Conservation (phyloP, 2,797 vertebrate species). For the Eospalax fontanierii region DNA sequence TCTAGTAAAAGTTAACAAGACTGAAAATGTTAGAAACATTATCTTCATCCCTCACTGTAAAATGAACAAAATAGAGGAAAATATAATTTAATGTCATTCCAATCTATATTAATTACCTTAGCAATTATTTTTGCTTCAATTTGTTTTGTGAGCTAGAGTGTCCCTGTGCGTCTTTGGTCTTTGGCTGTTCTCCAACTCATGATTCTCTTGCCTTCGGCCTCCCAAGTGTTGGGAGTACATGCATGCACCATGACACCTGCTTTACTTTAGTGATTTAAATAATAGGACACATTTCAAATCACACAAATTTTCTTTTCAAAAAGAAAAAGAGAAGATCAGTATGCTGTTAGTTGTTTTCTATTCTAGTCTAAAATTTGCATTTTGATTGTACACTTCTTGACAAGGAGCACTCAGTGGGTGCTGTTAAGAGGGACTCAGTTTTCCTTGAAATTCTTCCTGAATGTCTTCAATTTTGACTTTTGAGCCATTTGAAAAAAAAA, state of each 20-base stretch:
- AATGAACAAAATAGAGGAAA: constrained; percentile 34
- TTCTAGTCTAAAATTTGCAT: constrained; percentile 23
- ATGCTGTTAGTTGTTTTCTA: background rate
- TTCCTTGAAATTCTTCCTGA: background rate
- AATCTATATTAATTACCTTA: background rate
- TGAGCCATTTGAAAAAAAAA: constrained; percentile 64
- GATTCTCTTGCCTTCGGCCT: background rate
- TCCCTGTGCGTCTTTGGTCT: background rate
- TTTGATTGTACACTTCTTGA: background rate
- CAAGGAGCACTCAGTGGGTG: background rate
- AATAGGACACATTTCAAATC: background rate
- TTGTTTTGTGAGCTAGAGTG: background rate
- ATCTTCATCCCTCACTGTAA: background rate
- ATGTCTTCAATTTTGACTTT: background rate
- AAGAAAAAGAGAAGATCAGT: background rate
- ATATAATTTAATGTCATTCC: constrained; percentile 29
- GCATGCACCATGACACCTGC: background rate
- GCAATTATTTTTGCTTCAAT: background rate
- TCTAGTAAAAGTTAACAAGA: background rate
- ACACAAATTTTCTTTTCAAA: too few relatives aligned
- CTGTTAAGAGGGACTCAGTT: background rate
- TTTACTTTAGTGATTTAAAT: constrained; percentile 60
- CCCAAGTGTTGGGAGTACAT: background rate
- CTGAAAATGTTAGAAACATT: background rate
- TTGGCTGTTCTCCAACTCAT: background rate